phyloP scores from a whole-genome alignment of 2,888 invertebrate species.

The Nebria brevicollis region DNA sequence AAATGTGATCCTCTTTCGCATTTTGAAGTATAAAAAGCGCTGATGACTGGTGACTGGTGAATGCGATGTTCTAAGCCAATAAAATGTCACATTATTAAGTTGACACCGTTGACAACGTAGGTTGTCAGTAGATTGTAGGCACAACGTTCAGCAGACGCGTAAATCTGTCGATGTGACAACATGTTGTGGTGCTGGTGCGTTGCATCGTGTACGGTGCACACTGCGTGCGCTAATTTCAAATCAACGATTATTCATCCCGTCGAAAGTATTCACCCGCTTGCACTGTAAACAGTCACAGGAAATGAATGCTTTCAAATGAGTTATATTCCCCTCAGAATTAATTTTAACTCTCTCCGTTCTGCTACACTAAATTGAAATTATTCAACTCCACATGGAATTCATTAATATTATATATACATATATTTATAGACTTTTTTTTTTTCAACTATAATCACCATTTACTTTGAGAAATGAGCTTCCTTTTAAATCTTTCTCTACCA shows the following conservation, averaged over 20 bases:
- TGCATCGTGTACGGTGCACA: not conserved
- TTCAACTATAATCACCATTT: not conserved
- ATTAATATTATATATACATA: not conserved
- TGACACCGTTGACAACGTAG: constrained; percentile 23
- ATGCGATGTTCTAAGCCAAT: constrained; percentile 21
- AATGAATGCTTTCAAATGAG: not conserved
- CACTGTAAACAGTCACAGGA: constrained; percentile 20
- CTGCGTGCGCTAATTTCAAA: constrained; percentile 24
- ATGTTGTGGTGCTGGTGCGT: not conserved
- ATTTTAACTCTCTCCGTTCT: not conserved
- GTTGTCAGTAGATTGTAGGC: constrained; percentile 20
- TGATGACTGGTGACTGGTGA: not conserved
- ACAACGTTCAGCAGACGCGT: constrained; percentile 24
- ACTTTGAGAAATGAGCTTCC: not conserved
- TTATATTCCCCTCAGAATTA: constrained; percentile 1
- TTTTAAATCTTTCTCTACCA: no score
- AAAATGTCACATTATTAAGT: constrained; percentile 39
- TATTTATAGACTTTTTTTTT: not conserved
- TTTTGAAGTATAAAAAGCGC: constrained; percentile 28
- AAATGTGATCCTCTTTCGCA: not conserved
- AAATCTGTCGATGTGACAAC: constrained; percentile 36
- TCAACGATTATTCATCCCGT: constrained; percentile 21
- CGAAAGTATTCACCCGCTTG: constrained; percentile 4
- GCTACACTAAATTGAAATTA: not conserved
- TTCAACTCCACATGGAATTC: not conserved